phyloP scores from a whole-genome alignment of 2,888 invertebrate genomes.

The Eugnorisma glareosa region DNA sequence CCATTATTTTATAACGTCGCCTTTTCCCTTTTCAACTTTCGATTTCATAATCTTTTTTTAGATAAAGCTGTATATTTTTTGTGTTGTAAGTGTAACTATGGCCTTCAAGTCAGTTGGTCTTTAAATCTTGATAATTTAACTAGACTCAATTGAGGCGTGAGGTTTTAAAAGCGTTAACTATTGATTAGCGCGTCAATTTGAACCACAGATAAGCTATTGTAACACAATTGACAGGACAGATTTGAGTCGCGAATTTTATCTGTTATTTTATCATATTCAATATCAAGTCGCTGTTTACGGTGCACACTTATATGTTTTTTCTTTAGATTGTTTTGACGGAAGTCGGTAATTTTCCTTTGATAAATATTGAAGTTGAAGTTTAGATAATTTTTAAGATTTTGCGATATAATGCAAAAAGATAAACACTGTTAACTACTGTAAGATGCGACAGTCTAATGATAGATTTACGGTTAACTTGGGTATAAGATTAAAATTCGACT shows the following conservation, averaged over 20 bases:
- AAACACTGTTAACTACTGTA: constrained; percentile 26
- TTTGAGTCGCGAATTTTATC: constrained; percentile 31
- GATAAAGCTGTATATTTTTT: not conserved
- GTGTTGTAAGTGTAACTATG: not conserved
- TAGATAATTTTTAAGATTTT: constrained; percentile 15
- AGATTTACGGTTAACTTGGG: not conserved
- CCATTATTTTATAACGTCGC: constrained; percentile 1
- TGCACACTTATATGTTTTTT: constrained; percentile 2
- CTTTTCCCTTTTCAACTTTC: constrained; percentile 29
- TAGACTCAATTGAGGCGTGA: constrained; percentile 16
- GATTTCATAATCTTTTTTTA: constrained; percentile 31
- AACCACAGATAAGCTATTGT: constrained; percentile 3
- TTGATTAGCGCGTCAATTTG: constrained; percentile 46
- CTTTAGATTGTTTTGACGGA: constrained; percentile 32
- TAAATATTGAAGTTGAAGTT: constrained; percentile 24
- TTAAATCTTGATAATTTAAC: constrained; percentile 30
- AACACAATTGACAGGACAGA: constrained; percentile 24
- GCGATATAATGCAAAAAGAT: constrained; percentile 40
- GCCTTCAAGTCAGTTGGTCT: constrained; percentile 35
- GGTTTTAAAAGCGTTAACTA: constrained; percentile 22
- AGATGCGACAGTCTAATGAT: constrained; percentile 4
- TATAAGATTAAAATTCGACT: constrained; percentile 9
- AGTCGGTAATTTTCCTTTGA: constrained; percentile 36
- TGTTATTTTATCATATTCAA: constrained; percentile 20
- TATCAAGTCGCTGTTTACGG: constrained; percentile 2